Percentiles rank a stretch among this genome's conserved stretches.
Evolutionary conservation across 2,797 vertebrate genomes (phyloP).

Genomic region (Malacoctenus gilli): DNA sequence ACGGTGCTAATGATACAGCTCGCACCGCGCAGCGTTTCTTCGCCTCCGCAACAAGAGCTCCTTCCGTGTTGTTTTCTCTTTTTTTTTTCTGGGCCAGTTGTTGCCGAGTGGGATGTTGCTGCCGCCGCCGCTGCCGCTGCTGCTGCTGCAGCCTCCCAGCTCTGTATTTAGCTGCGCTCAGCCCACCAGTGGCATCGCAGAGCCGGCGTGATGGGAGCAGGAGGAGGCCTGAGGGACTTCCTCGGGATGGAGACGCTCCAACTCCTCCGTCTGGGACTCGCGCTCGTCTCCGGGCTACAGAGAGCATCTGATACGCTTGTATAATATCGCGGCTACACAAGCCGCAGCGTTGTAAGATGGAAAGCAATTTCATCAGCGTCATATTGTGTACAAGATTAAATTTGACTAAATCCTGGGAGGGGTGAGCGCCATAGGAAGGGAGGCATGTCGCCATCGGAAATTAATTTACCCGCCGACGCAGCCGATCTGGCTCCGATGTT

Average conservation of each 20-base stretch:
- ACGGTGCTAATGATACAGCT: constrained; percentile 3
- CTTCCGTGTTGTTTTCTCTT: constrained; percentile 25
- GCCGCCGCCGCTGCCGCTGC: constrained; percentile 31
- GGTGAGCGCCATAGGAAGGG: constrained; percentile 6
- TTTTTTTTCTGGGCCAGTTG: constrained; percentile 34
- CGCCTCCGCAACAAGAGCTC: constrained; percentile 18
- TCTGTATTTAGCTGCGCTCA: constrained; percentile 26
- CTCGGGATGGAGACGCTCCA: constrained; percentile 12
- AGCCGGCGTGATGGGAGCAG: constrained; percentile 10
- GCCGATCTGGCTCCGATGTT: constrained; percentile 25
- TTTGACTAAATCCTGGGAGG: constrained; percentile 18
- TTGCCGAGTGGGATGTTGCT: constrained; percentile 46
- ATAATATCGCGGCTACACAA: constrained; percentile 46
- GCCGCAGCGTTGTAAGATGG: constrained; percentile 25
- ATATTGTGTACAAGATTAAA: constrained; percentile 50
- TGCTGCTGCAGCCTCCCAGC: constrained; percentile 32
- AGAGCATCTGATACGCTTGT: constrained; percentile 45
- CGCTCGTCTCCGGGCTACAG: constrained; percentile 37
- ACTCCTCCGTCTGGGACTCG: constrained; percentile 20
- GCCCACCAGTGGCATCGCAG: constrained; percentile 29
- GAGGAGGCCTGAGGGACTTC: constrained; percentile 24
- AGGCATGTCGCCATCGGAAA: constrained; percentile 38
- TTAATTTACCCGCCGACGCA: constrained; percentile 41
- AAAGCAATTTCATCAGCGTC: constrained; percentile 56
- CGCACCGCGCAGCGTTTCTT: constrained; percentile 8